phyloP scores from a whole-genome alignment of 2,888 invertebrate species.

The Torymus tubicola region DNA sequence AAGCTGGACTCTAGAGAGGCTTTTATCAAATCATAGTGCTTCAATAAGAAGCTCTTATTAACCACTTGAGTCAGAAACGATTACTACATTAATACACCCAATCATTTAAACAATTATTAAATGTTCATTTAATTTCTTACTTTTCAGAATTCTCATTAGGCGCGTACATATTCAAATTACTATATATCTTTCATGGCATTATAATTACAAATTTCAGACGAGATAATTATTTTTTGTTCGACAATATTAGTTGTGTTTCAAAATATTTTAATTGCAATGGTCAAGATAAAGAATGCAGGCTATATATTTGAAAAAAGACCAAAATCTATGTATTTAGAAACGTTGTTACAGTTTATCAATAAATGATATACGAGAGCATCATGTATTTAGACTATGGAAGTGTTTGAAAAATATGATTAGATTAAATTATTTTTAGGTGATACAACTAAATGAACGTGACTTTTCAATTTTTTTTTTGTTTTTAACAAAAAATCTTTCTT shows the following conservation, averaged over 20 bases:
- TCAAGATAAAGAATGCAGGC: no score
- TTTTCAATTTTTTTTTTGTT: no score
- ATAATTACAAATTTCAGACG: no score
- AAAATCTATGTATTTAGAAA: no score
- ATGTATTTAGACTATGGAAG: constrained; percentile 1
- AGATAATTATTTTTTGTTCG: no score
- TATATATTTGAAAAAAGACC: no score
- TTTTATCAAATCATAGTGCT: constrained; percentile 57
- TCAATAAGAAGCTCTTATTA: constrained; percentile 55
- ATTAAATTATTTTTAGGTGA: constrained; percentile 32
- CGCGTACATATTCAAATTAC: no score
- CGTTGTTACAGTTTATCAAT: background rate
- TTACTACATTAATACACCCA: constrained; percentile 46
- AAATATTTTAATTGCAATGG: no score
- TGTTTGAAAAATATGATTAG: constrained; percentile 31
- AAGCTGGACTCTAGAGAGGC: constrained; percentile 44
- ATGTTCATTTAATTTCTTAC: constrained; percentile 30
- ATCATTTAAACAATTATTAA: constrained; percentile 32
- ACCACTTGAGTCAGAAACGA: constrained; percentile 51
- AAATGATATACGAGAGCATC: background rate
- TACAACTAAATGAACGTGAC: constrained; percentile 3
- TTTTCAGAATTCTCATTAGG: constrained; percentile 39
- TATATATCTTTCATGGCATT: no score
- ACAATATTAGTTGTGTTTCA: no score
- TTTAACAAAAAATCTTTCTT: no score